Base-by-base conservation (phyloP, 2,797 vertebrate species). In the Anomalospiza imberbis region DNA sequence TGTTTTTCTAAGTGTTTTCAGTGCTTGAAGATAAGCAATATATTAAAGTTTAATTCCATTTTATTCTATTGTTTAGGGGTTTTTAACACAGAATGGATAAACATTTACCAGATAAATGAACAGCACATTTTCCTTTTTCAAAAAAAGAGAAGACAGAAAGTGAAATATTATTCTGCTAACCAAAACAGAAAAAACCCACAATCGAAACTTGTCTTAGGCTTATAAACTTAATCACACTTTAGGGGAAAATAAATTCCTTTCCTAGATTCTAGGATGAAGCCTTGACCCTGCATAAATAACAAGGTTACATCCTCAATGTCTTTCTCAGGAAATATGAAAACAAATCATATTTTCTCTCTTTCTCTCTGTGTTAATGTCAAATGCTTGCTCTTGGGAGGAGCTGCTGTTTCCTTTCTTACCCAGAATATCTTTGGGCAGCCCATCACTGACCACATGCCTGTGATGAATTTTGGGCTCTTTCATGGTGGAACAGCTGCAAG, bases 31-130 rank as follows among this genome's bases (percentile, higher is more conserved):
- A 97, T 95, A 95, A 97, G 93, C 90, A 95, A 93, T 97, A 95
- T 97, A 96, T 97, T 97, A 92, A 97, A 93, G 87, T 96, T 96
- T 96, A 96, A 97, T 97, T 97, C 96, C 67, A 95, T 94, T 95
- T 97, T 91, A 81, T 97, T 95, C 92, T 94, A 70, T 95, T 97
- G 93, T 96, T 97, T 97, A 93, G 44, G 7, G 4, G 8, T 92
- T 96, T 84, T 96, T 81, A 94, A 67, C 81, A 85, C 81, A 78
- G 93, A 87, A 91, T 10, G 65, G 77, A 89, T 97, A 97, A 98
- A 97, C 79, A 96, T 97, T 97, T 97, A 96, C 79, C 68, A 81
- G 55, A 84, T 55, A 95, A 94, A 92, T 50, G 95, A 93, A 80
- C 74, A 88, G 92, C 84, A 92, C 47, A 29, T 96, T 93, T 96